phyloP scores from a whole-genome alignment of 2,113 vertebrate species.

The Carlito syrichta region DNA sequence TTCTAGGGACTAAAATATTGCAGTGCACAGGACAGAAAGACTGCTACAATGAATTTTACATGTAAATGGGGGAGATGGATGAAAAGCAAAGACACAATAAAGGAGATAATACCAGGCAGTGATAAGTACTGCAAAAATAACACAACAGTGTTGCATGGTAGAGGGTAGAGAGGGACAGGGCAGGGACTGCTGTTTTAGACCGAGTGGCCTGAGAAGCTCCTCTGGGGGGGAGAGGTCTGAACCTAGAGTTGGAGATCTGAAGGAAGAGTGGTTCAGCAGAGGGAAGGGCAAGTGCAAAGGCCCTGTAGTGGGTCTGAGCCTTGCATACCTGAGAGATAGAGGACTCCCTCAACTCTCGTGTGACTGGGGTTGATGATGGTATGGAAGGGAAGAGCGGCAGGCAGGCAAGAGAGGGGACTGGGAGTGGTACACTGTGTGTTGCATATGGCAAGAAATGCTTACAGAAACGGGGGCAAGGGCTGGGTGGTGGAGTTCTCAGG shows the following conservation, averaged over 20 bases:
- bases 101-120: background rate
- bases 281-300: background rate
- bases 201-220: background rate
- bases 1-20: background rate
- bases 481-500: background rate
- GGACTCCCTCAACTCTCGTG: background rate
- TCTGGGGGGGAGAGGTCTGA: background rate
- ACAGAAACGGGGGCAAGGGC: background rate
- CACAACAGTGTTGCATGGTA: background rate
- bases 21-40: background rate
- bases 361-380: background rate
- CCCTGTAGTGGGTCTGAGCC: background rate
- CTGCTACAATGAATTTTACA: background rate
- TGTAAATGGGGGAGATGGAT: background rate
- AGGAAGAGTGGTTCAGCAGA: background rate
- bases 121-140: background rate
- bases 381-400: background rate
- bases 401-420: background rate
- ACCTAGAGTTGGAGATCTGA: background rate
- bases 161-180: background rate
- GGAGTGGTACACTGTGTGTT: background rate
- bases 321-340: background rate
- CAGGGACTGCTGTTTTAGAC: background rate
- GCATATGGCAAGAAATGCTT: background rate
- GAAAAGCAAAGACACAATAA: background rate